Evolutionary conservation across 2,888 invertebrate genomes (phyloP).

Genomic region (Nemotelus pantherinus): DNA sequence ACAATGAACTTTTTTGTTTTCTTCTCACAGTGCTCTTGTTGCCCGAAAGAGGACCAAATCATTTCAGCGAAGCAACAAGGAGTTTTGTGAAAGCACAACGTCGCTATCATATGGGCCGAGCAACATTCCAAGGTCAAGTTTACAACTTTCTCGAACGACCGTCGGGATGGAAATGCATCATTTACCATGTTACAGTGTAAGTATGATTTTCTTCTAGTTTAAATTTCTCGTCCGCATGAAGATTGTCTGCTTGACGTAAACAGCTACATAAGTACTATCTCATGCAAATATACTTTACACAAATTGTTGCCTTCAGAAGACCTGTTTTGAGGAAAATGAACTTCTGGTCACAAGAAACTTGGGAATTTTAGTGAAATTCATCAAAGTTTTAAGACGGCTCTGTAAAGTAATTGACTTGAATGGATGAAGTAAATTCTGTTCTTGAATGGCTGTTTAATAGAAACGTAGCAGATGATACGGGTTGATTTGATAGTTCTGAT

Average conservation of each 20-base stretch:
- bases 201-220: slow-evolving; percentile 61
- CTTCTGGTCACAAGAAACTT: too few species aligned
- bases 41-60: slow-evolving; percentile 59
- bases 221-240: neutral
- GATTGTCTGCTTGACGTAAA: neutral
- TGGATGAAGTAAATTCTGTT: too few species aligned
- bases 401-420: too few species aligned
- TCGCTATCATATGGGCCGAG: slow-evolving; percentile 68
- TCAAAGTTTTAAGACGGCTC: too few species aligned
- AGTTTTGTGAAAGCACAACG: slow-evolving; percentile 73
- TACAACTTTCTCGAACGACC: slow-evolving; percentile 87
- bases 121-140: slow-evolving; percentile 79
- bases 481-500: too few species aligned
- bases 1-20: neutral
- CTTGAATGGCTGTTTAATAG: too few species aligned
- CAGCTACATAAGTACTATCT: neutral
- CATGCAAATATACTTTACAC: neutral
- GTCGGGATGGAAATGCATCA: slow-evolving; percentile 84
- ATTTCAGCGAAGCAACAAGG: slow-evolving; percentile 69
- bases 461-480: too few species aligned
- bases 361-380: too few species aligned
- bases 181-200: slow-evolving; percentile 84
- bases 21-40: slow-evolving; percentile 45
- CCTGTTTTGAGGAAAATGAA: too few species aligned
- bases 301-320: neutral